Conservation (phyloP, 1,140 invertebrate species). For the Euglossa dilemma region DNA sequence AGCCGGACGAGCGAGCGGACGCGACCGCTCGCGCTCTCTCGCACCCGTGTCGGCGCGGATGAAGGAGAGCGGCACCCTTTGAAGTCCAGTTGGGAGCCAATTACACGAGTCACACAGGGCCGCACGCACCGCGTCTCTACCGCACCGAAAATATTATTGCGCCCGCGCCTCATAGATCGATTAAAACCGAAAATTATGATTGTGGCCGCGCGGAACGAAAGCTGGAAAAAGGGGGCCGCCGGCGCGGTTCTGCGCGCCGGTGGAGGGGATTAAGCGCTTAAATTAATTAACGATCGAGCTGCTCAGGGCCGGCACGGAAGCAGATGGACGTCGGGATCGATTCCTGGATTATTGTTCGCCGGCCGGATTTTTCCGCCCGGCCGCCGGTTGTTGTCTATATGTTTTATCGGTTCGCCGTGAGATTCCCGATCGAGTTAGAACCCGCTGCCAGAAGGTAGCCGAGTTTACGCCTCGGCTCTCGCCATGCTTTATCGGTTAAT, state of each 20-base stretch:
- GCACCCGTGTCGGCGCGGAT: conserved; percentile 80
- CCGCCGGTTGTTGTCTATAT: background rate
- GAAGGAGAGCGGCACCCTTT: conserved; percentile 82
- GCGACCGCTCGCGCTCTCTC: conserved; percentile 57
- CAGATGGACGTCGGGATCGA: conserved; percentile 46
- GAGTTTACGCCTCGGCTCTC: background rate
- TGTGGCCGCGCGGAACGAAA: conserved; percentile 60
- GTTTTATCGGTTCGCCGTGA: conserved; percentile 11
- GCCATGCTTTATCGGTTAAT: background rate
- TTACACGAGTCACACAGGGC: conserved; percentile 83
- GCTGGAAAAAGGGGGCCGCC: conserved; percentile 49
- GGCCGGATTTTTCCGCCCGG: background rate
- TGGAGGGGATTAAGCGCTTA: conserved; percentile 68
- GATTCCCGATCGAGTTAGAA: background rate
- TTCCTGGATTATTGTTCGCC: conserved; percentile 35
- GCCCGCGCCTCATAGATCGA: conserved; percentile 73
- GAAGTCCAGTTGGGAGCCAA: conserved; percentile 83
- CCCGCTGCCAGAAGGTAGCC: background rate
- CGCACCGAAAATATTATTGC: conserved; percentile 76
- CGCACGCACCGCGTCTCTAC: conserved; percentile 72
- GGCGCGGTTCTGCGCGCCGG: background rate
- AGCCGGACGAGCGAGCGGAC: background rate
- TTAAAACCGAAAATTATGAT: conserved; percentile 78
- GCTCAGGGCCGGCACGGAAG: conserved; percentile 41
- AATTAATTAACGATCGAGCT: conserved; percentile 72